Evolutionary conservation across 1,140 invertebrate species (phyloP), one percentile per base, ranked within the genome.

Genomic region (Trypoxylus dichotomus): DNA sequence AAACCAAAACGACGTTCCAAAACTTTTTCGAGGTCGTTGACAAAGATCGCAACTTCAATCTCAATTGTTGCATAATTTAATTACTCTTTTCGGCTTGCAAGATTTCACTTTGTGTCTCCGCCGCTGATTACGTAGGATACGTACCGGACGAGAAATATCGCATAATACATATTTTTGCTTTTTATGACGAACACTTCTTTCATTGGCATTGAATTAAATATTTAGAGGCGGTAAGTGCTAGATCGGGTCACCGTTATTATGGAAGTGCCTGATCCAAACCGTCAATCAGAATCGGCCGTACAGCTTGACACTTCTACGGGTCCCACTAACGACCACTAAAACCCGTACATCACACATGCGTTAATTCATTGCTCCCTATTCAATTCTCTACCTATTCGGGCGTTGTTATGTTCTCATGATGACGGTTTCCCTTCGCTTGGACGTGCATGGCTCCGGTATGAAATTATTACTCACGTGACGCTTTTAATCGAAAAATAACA

Each of bases 101-200:
- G n/a, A n/a, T n/a, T n/a, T n/a, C n/a, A n/a, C n/a, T 37, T 37
- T 37, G 0, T n/a, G 15, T 6, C 47, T 54, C 7, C 47, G 47
- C 47, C 47, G 19, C 47, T 54, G 47, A 54, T n/a, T 6, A n/a
- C 47, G 19, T 19, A 54, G 47, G 19, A 54, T 6, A 54, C 15
- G 47, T 54, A 19, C 15, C 47, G 19, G 47, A 54, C 47, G 47
- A 5, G 27, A 32, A 10, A 21, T 24, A 24, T 29, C 60, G 24
- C 15, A 29, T 68, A 68, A 68, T 68, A 68, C 60, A 68, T 68
- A 68, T 68, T 68, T 68, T 68, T 29, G 60, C 72, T 74, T 74
- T 74, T 43, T 74, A 43, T 43, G 72, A 74, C 41, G 41, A 43
- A 74, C 41, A 74, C 41, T 74, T 74, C 72, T 74, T 74, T 74